A percentile compares a stretch with the other conserved stretches of the same genome.
phyloP scores from a whole-genome alignment of 2,113 vertebrate species.

The Mormoops blainvillei region DNA sequence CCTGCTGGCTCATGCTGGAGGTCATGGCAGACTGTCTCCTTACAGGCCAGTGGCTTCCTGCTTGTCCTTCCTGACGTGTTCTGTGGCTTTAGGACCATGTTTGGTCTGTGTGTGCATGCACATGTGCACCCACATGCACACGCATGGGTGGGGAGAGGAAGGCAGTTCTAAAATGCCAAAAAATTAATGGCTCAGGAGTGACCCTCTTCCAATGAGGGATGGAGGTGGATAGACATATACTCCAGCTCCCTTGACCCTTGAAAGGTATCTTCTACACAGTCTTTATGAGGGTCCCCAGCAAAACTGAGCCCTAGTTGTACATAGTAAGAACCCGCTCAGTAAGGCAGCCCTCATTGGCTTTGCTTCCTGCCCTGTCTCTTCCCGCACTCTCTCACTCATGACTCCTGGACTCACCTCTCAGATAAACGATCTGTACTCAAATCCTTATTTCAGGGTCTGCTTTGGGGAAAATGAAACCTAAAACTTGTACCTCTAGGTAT shows the following conservation, averaged over 20 bases:
- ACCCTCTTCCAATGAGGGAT: neutral
- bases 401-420: neutral
- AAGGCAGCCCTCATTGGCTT: neutral
- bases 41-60: constrained; percentile 1
- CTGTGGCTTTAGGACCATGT: neutral
- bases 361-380: neutral
- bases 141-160: neutral
- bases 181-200: neutral
- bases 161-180: neutral
- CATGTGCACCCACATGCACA: too few relatives aligned
- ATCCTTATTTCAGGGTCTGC: neutral
- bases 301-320: neutral
- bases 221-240: neutral
- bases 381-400: neutral
- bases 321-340: neutral
- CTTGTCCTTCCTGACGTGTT: neutral
- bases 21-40: neutral
- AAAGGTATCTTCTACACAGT: neutral
- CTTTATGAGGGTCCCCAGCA: neutral
- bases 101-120: neutral
- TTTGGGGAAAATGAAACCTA: neutral
- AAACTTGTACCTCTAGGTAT: neutral
- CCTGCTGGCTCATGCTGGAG: neutral
- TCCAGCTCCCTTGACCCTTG: neutral
- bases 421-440: neutral